Base-by-base conservation (phyloP, 2,113 vertebrate genomes). In the Seriola dumerili region DNA sequence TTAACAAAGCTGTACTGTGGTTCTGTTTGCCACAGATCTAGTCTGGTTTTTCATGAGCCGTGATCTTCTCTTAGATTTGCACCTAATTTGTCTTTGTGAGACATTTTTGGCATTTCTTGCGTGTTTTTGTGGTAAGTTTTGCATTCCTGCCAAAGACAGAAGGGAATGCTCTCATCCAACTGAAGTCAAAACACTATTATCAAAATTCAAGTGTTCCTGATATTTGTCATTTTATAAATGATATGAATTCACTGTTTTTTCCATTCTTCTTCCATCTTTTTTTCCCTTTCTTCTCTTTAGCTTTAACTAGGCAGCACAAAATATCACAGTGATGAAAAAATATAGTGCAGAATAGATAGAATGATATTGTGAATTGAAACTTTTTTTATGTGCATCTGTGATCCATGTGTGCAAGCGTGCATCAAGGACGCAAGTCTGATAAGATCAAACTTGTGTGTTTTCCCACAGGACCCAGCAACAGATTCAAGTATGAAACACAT, bases 41-140 rank as follows among this genome's bases (percentile, higher is more conserved):
- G 65, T 55, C 38, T 58, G 29, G 0, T 36, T 62, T 68, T 62
- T 50, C 40, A 74, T 67, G 8, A 79, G 12, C 13, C 1, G 0
- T 8, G 44, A 72, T 57, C 38, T 81, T 58, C 69, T 55, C 58
- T 55, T 32, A 36, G 11, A 72, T 48, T 63, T 80, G 17, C 36
- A 74, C 59, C 57, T 52, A 62, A 72, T 83, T 76, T 63, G 52
- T 85, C 87, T 61, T 34, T 23, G 5, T 23, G 68, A 76, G 64
- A 46, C 40, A 52, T 55, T 82, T 80, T 76, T 81, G 74, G 54
- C 36, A 71, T 9, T 17, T 69, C 4, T 10, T 44, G 6, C 1
- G 50, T 62, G 25, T 29, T 65, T 72, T 68, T 23, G 46, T 42
- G 46, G 23, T 38, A 64, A 72, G 14, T 19, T 72, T 65, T 78